These are phyloP conservation scores for Mythimna pallens DNA, from an alignment of 2,888 invertebrate genomes.

Conservation along the genomic window DNA sequence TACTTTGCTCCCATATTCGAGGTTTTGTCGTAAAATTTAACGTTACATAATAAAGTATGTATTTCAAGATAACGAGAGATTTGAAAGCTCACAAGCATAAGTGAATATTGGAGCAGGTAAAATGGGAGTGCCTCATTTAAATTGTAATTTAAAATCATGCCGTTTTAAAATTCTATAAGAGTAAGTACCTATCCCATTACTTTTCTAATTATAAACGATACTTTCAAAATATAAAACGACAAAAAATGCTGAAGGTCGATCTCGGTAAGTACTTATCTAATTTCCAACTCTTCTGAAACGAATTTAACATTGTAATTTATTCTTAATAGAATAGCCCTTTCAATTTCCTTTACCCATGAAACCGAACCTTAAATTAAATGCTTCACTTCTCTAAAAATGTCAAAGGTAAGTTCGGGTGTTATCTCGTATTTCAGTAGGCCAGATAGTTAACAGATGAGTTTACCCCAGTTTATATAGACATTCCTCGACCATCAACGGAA, in stretches of 20 bases:
- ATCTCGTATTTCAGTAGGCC: constrained; percentile 16
- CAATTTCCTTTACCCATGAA: constrained; percentile 51
- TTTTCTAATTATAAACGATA: constrained; percentile 31
- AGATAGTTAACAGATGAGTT: constrained; percentile 35
- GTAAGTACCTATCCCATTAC: constrained; percentile 21
- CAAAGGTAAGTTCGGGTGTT: constrained; percentile 20
- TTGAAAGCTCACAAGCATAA: constrained; percentile 20
- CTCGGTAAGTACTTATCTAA: constrained; percentile 27
- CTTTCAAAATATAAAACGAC: constrained; percentile 25
- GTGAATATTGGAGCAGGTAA: constrained; percentile 31
- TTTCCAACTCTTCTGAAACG: constrained; percentile 42
- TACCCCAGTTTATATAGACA: constrained; percentile 45
- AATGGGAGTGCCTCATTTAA: constrained; percentile 15
- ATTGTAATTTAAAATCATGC: constrained; percentile 25
- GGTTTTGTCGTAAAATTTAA: constrained; percentile 31
- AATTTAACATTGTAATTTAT: constrained; percentile 54
- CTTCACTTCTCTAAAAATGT: constrained; percentile 25
- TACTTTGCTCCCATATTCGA: constrained; percentile 15
- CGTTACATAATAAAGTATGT: constrained; percentile 20
- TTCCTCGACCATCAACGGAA: constrained; percentile 37
- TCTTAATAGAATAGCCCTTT: constrained; percentile 56
- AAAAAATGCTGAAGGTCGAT: constrained; percentile 16
- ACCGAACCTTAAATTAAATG: constrained; percentile 42
- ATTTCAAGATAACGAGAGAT: constrained; percentile 18
- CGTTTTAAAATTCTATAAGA: constrained; percentile 14